These are phyloP conservation scores for Edolisoma coerulescens DNA, from an alignment of 2,113 vertebrate genomes.

Conservation along the genomic window DNA sequence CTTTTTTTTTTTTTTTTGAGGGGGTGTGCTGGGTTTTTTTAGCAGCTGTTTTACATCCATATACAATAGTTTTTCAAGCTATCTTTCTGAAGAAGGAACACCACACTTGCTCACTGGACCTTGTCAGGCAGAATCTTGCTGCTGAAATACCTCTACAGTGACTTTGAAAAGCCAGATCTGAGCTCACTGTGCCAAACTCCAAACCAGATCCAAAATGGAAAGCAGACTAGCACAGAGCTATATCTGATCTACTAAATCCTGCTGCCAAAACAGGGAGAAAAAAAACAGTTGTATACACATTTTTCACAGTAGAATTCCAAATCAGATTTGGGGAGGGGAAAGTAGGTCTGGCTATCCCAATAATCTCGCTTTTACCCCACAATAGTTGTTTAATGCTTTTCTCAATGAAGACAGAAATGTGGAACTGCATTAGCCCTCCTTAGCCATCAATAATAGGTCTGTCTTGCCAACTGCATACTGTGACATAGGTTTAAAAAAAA, in stretches of 20 bases:
- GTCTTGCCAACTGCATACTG: background rate
- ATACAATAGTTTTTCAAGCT: background rate
- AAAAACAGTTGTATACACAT: rapidly evolving
- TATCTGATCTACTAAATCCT: background rate
- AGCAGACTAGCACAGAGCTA: background rate
- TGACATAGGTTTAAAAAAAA: background rate
- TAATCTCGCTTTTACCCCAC: background rate
- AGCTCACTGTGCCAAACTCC: background rate
- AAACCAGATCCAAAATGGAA: background rate
- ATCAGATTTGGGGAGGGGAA: background rate
- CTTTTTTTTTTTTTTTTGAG: background rate
- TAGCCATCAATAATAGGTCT: background rate
- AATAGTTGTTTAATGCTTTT: background rate
- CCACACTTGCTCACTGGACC: background rate
- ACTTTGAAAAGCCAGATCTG: background rate
- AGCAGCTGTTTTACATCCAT: background rate
- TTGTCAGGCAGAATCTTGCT: background rate
- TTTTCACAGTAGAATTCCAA: background rate
- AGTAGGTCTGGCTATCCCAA: background rate
- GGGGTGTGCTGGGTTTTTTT: background rate
- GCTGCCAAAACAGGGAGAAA: background rate
- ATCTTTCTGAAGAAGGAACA: background rate
- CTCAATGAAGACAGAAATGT: background rate
- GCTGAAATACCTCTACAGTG: background rate
- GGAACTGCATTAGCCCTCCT: background rate